Evolutionary conservation across 2,113 vertebrate species (phyloP).

Genomic region (Nothoprocta pentlandii): DNA sequence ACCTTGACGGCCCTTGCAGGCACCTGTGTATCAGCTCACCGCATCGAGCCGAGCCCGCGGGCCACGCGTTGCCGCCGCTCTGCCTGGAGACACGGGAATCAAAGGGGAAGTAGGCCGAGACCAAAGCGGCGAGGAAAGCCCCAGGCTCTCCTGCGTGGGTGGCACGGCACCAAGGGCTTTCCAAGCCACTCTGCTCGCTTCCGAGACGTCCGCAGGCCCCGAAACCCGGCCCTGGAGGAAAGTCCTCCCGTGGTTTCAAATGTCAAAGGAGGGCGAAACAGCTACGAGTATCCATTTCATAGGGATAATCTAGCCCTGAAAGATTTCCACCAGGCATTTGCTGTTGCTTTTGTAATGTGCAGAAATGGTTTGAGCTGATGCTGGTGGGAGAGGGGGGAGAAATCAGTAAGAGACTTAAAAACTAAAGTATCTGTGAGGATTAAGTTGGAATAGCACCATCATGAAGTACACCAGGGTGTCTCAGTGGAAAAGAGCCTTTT

Average conservation of each 20-base stretch:
- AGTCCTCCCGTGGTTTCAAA: constrained; percentile 17
- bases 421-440: neutral
- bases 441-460: neutral
- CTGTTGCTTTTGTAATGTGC: neutral
- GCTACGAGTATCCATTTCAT: neutral
- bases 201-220: neutral
- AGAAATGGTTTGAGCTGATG: neutral
- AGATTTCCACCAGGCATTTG: neutral
- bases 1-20: constrained; percentile 9
- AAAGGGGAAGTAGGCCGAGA: constrained; percentile 7
- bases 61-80: neutral
- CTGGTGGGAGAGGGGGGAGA: fast-evolving
- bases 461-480: neutral
- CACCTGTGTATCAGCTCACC: neutral
- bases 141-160: constrained; percentile 8
- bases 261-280: constrained; percentile 28
- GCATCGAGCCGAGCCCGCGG: neutral
- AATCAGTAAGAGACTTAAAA: neutral
- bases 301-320: neutral
- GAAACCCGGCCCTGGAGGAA: neutral
- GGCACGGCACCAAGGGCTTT: constrained; percentile 23
- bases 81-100: neutral
- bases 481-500: neutral
- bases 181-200: neutral
- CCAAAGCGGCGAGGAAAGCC: constrained; percentile 5